phyloP scores from a whole-genome alignment of 1,140 invertebrate genomes.

The Pseudomyrmex pallidus region DNA sequence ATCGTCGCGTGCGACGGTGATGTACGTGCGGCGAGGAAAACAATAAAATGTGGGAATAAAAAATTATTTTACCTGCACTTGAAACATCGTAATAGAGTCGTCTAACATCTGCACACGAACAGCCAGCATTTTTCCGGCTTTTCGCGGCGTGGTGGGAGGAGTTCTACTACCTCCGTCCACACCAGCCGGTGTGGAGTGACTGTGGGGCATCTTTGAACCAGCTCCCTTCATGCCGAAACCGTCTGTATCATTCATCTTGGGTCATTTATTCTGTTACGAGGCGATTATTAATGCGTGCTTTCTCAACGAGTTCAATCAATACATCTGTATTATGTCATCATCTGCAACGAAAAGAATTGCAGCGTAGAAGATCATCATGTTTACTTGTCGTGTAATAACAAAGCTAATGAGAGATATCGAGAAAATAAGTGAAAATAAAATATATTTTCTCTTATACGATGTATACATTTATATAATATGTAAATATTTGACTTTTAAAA shows the following conservation, averaged over 20 bases:
- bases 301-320: constrained; percentile 58
- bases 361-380: constrained; percentile 7
- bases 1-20: too few species aligned
- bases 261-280: constrained; percentile 72
- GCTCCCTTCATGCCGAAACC: constrained; percentile 82
- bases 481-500: background rate
- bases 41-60: background rate
- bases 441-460: too few species aligned
- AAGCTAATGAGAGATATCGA: too few species aligned
- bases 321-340: constrained; percentile 78
- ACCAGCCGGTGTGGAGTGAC: constrained; percentile 92
- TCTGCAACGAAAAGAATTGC: constrained; percentile 69
- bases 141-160: constrained; percentile 90
- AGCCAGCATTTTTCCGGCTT: constrained; percentile 94
- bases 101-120: constrained; percentile 95
- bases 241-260: constrained; percentile 83
- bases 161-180: constrained; percentile 90
- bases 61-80: constrained; percentile 90
- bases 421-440: too few species aligned
- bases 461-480: too few species aligned
- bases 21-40: background rate
- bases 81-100: constrained; percentile 94
- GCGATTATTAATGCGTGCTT: constrained; percentile 39
- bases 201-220: constrained; percentile 90
- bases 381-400: background rate